Conservation (phyloP, 2,888 invertebrate species). For the Drosophila suboccidentalis region DNA sequence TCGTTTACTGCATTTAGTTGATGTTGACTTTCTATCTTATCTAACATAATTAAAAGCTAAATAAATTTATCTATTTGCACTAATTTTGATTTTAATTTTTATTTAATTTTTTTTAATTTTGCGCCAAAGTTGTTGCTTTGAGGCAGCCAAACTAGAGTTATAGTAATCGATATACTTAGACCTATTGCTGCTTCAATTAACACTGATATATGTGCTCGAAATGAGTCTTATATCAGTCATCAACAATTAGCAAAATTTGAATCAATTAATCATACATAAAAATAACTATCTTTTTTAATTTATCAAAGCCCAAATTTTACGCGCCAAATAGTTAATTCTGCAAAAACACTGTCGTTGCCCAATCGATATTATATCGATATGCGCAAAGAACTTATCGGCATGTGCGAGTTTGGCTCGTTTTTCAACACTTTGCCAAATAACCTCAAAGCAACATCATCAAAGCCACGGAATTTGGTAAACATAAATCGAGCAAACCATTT, state of each 20-base stretch:
- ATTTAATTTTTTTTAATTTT: not conserved
- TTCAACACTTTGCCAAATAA: constrained; percentile 37
- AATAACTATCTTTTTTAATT: not conserved
- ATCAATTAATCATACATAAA: not conserved
- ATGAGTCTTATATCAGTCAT: not conserved
- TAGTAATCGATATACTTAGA: too few species aligned
- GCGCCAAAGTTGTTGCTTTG: not conserved
- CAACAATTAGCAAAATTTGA: not conserved
- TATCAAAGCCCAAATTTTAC: not conserved
- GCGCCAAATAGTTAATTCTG: not conserved
- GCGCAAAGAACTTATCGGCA: constrained; percentile 20
- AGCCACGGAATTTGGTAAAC: constrained; percentile 18
- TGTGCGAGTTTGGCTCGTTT: constrained; percentile 28
- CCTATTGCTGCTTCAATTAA: not conserved
- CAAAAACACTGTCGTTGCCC: not conserved
- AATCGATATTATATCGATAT: constrained; percentile 9
- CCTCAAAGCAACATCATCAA: constrained; percentile 37
- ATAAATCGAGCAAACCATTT: constrained; percentile 6
- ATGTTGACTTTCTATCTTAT: too few species aligned
- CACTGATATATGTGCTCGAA: not conserved
- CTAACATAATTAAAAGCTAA: too few species aligned
- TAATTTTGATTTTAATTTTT: too few species aligned
- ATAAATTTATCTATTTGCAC: too few species aligned
- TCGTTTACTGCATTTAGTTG: too few species aligned
- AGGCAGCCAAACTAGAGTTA: not conserved